Conservation (phyloP, 2,888 invertebrate species). For the Tetragnatha montana region DNA sequence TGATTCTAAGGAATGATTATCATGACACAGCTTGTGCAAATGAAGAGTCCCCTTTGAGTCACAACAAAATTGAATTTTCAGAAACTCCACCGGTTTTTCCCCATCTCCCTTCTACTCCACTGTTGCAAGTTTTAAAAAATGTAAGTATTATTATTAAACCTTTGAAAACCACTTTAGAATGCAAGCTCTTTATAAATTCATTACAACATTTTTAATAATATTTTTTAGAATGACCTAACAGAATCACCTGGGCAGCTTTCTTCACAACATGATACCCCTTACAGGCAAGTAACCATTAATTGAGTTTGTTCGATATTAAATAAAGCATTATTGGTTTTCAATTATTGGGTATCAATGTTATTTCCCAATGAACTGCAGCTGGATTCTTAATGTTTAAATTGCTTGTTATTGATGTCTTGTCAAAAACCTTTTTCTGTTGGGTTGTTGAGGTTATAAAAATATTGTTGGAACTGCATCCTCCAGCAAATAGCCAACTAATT, state of each 20-base stretch:
- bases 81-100: not conserved
- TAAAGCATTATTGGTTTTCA: too few species aligned
- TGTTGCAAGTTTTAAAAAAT: constrained; percentile 28
- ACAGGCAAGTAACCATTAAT: not conserved
- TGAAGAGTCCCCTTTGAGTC: not conserved
- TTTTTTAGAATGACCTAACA: not conserved
- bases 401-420: not conserved
- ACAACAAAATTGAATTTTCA: not conserved
- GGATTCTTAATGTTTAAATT: not conserved
- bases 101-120: not conserved
- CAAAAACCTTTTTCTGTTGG: not conserved
- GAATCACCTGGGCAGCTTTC: not conserved
- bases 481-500: constrained; percentile 28
- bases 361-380: not conserved
- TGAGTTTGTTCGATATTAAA: not conserved
- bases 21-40: not conserved
- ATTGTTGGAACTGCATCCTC: constrained; percentile 25
- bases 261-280: not conserved
- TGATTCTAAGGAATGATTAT: not conserved
- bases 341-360: not conserved
- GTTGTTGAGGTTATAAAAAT: constrained; percentile 22
- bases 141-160: not conserved
- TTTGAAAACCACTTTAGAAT: not conserved
- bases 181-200: not conserved
- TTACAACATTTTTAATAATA: not conserved